Base-by-base conservation (phyloP, 2,888 invertebrate species). In the Campoplex nolae region DNA sequence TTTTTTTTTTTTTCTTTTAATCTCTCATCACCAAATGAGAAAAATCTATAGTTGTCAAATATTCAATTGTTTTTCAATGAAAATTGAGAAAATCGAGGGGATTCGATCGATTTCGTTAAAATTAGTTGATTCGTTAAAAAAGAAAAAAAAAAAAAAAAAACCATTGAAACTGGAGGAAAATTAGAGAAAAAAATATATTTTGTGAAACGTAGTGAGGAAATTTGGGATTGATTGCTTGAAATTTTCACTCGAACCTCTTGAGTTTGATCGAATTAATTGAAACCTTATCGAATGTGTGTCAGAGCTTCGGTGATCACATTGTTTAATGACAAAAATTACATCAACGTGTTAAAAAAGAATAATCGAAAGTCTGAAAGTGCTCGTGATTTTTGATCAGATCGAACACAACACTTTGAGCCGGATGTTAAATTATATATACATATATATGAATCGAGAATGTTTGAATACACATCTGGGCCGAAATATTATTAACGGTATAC, bases 391-490 rank as follows among this genome's bases (percentile, higher is more conserved):
- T 9, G 56, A 56, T 56, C 23, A 0, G 1, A 56, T 23, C 23
- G 23, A 11, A 23, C 75, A 81, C 75, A 81, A 80, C 54, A 80
- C 70, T 71, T 54, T 81, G 65, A 51, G 51, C 58, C 28, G 56
- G 23, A 80, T 75, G 18, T 67, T 71, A 51, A 45, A 23, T 23
- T 23, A 23, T 23, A 23, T 23, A 23, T 23, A 23, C 0, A 68
- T 75, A 32, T 8, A 58, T 84, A 75, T 84, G 58, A 48, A 85
- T 82, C 56, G 56, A 51, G 62, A 77, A 86, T 85, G 87, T 83
- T 71, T 79, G 73, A 82, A 86, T 86, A 84, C 70, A 78, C 84
- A 88, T 79, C 76, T 86, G 81, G 84, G 82, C 81, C 77, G 73
- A 86, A 56, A 88, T 82, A 88, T 88, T 73, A 83, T 45, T 13